phyloP scores from a whole-genome alignment of 2,797 vertebrate genomes.

The Eurystomus glaucurus region DNA sequence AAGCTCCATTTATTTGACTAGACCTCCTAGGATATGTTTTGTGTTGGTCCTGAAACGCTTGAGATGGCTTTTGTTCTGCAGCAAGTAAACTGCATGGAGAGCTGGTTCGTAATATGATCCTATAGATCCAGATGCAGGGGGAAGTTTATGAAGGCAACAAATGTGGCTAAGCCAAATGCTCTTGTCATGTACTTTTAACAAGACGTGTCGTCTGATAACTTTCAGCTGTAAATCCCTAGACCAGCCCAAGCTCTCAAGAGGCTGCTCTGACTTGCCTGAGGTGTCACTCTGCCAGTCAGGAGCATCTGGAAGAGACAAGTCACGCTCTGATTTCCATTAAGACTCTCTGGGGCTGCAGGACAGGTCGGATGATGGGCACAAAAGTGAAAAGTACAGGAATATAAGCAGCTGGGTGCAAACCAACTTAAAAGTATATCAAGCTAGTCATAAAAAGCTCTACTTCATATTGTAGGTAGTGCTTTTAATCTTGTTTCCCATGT shows the following conservation, averaged over 20 bases:
- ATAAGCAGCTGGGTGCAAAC: not conserved
- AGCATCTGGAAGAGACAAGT: not conserved
- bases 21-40: not conserved
- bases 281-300: not conserved
- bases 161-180: not conserved
- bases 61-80: not conserved
- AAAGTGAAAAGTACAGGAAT: not conserved
- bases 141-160: not conserved
- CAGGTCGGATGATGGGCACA: not conserved
- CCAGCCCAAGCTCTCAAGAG: not conserved
- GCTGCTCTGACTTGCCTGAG: not conserved
- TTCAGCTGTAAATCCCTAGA: not conserved
- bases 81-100: accelerated
- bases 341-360: not conserved
- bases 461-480: not conserved
- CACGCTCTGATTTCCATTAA: not conserved
- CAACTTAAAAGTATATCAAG: not conserved
- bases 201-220: not conserved
- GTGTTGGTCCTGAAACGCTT: not conserved
- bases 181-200: not conserved
- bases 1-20: not conserved
- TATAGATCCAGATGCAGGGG: not conserved
- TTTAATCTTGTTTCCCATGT: not conserved
- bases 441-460: not conserved
- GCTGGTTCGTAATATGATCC: not conserved